Evolutionary conservation across 2,113 vertebrate species (phyloP), one percentile per base, ranked within the genome.

Genomic region (Tor tambroides): DNA sequence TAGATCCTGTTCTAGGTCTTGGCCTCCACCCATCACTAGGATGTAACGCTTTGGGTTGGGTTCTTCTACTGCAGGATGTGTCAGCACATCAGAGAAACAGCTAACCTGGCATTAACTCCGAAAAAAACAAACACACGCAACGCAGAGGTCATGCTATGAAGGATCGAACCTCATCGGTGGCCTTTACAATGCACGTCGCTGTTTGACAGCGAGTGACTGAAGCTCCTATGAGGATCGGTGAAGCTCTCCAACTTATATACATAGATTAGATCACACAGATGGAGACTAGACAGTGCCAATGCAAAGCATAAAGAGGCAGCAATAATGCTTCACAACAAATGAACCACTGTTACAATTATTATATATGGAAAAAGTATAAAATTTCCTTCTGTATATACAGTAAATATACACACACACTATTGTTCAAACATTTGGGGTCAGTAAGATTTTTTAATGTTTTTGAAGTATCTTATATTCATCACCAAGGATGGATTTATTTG

Each of bases 1-100:
- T 89, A 85, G 87, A 92, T 94, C 90, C 93, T 95, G 94, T 90
- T 90, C 43, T 59, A 86, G 71, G 80, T 86, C 54, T 75, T 88
- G 88, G 90, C 84, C 88, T 91, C 86, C 87, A 90, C 90, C 80
- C 90, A 86, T 77, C 38, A 79, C 89, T 84, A 90, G 89, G 90
- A 88, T 91, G 81, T 77, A 84, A 56, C 38, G 49, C 87, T 79
- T 63, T 82, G 74, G 63, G 63, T 71, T 30, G 56, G 75, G 43
- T 56, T 51, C 41, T 30, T 51, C 63, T 59, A 17, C 38, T 85
- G 76, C 88, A 89, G 90, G 87, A 89, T 90, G 87, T 89, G 76
- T 63, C 85, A 77, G 85, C 26, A 59, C 54, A 82, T 76, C 86
- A 80, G n/a, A 43, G 26, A 86, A 80, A 83, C 77, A 51, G 80